These are phyloP conservation scores for Himalopsyche japonica DNA, from an alignment of 2,888 invertebrate genomes.

Conservation along the genomic window DNA sequence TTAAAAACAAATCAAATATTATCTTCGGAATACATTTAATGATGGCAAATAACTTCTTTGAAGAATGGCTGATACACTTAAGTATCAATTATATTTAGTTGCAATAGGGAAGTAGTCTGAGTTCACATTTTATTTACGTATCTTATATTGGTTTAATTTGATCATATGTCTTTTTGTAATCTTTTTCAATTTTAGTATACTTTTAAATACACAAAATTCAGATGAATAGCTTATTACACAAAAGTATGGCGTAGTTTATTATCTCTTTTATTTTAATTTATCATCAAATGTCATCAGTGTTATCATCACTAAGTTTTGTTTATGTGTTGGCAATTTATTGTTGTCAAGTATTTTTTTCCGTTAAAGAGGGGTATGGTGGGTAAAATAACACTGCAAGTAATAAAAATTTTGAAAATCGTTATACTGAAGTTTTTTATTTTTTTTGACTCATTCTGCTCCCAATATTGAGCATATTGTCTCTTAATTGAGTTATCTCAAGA, in stretches of 20 bases:
- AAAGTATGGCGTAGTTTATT: neutral
- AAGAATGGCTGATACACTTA: too few relatives aligned
- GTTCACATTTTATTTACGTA: too few relatives aligned
- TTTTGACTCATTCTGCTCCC: too few relatives aligned
- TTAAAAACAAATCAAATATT: too few relatives aligned
- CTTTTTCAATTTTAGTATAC: neutral
- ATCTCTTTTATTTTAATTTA: neutral
- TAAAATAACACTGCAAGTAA: neutral
- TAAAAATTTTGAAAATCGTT: neutral
- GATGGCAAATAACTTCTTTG: too few relatives aligned
- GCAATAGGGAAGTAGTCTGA: too few relatives aligned
- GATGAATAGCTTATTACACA: neutral
- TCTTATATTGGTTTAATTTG: neutral
- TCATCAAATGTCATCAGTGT: slow-evolving; percentile 21
- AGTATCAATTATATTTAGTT: too few relatives aligned
- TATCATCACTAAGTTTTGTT: neutral
- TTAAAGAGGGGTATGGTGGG: neutral
- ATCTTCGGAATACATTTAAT: too few relatives aligned
- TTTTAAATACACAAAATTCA: neutral
- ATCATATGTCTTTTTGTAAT: neutral
- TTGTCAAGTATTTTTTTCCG: neutral
- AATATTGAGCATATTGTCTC: too few relatives aligned
- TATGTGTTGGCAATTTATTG: neutral
- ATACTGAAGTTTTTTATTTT: too few relatives aligned
- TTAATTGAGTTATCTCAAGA: too few relatives aligned